Conservation (phyloP, 2,888 invertebrate genomes). For the Vandiemenella viatica region DNA sequence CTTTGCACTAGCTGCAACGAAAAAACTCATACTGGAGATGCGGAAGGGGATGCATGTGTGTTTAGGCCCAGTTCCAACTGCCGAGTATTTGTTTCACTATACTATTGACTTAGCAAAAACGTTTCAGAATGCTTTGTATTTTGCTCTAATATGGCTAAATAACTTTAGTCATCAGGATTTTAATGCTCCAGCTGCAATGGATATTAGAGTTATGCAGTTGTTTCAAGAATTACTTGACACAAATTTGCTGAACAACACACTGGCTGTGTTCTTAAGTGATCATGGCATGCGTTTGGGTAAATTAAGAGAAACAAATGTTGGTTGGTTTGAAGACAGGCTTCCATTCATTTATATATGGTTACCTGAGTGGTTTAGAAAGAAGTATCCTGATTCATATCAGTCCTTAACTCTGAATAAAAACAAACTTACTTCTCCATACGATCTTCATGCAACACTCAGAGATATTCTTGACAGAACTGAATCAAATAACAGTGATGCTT, state of each 20-base stretch:
- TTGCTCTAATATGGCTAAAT: slow-evolving; percentile 67
- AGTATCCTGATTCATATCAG: slow-evolving; percentile 36
- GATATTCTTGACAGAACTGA: slow-evolving; percentile 36
- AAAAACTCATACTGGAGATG: slow-evolving; percentile 2
- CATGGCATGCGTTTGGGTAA: slow-evolving; percentile 65
- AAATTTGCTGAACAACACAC: slow-evolving; percentile 44
- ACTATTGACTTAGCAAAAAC: slow-evolving; percentile 49
- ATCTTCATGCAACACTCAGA: slow-evolving; percentile 54
- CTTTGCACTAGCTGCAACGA: slow-evolving; percentile 44
- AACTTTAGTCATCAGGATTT: slow-evolving; percentile 57
- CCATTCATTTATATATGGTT: slow-evolving; percentile 57
- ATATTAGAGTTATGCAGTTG: slow-evolving; percentile 37
- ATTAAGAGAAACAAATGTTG: slow-evolving; percentile 48
- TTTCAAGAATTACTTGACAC: slow-evolving; percentile 44
- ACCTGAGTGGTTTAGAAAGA: slow-evolving; percentile 43
- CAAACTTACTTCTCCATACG: slow-evolving; percentile 57
- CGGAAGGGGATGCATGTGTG: slow-evolving; percentile 40
- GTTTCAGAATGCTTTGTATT: slow-evolving; percentile 45
- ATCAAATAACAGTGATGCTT: slow-evolving; percentile 22
- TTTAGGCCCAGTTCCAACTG: slow-evolving; percentile 43
- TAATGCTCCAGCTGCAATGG: slow-evolving; percentile 51
- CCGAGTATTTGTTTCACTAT: slow-evolving; percentile 53
- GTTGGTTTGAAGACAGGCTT: slow-evolving; percentile 63
- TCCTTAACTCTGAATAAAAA: slow-evolving; percentile 45
- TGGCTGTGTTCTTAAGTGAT: slow-evolving; percentile 60